Percentiles rank a stretch among this genome's conserved stretches.
phyloP scores from a whole-genome alignment of 2,113 vertebrate species.

The Pogona vitticeps region DNA sequence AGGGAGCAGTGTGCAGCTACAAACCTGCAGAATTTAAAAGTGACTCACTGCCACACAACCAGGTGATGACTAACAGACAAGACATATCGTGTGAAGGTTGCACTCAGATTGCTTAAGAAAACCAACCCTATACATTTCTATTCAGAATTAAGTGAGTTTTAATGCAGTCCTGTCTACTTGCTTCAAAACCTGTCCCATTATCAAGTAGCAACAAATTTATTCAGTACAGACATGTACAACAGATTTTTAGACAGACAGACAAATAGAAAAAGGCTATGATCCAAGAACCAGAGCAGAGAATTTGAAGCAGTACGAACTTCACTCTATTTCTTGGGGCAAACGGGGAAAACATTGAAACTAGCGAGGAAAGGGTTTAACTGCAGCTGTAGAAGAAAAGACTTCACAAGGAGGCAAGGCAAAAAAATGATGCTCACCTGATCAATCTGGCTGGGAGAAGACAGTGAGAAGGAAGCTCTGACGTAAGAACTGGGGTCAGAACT shows the following conservation, averaged over 20 bases:
- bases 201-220: neutral
- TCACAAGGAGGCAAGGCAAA: neutral
- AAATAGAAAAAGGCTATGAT: neutral
- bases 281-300: no score
- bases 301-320: neutral
- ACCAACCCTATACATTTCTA: neutral
- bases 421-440: conserved; percentile 75
- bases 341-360: neutral
- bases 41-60: neutral
- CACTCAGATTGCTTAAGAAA: neutral
- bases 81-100: neutral
- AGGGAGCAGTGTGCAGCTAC: neutral
- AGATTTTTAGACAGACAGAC: neutral
- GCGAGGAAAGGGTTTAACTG: neutral
- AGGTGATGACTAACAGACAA: neutral
- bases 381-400: neutral
- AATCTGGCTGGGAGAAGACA: conserved; percentile 84
- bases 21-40: neutral
- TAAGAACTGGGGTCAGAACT: conserved; percentile 78
- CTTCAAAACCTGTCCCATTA: neutral
- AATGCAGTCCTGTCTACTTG: neutral
- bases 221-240: neutral
- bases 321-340: neutral
- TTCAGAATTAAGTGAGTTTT: no score
- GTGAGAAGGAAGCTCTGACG: conserved; percentile 85